A percentile compares a stretch with the other conserved stretches of the same genome.
Evolutionary conservation across 53 echinoderm and acorn worm species (phyloP).

Genomic region (Actinopyga echinites): DNA sequence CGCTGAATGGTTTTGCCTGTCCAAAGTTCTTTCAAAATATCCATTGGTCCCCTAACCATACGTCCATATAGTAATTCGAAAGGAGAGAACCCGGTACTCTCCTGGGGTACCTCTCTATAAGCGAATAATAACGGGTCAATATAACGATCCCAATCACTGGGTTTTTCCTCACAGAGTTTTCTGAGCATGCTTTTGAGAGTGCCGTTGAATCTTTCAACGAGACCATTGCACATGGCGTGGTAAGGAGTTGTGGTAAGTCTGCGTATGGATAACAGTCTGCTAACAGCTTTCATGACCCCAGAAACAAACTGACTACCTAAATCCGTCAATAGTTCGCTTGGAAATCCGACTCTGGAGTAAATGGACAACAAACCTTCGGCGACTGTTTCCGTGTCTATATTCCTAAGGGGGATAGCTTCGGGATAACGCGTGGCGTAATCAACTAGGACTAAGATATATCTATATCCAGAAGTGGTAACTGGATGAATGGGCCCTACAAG

Average conservation of each 20-base stretch:
- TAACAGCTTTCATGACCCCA: conserved; percentile 23
- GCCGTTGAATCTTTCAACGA: conserved; percentile 54
- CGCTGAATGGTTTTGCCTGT: not conserved
- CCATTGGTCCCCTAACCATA: conserved; percentile 40
- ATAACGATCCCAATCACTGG: conserved; percentile 35
- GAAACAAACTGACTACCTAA: conserved; percentile 30
- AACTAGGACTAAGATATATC: conserved; percentile 47
- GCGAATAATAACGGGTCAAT: conserved; percentile 15
- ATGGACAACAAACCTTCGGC: conserved; percentile 49
- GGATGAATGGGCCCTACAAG: conserved; percentile 60
- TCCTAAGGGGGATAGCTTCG: conserved; percentile 46
- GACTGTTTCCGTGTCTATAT: conserved; percentile 58
- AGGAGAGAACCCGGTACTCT: conserved; percentile 28
- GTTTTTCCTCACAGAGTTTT: conserved; percentile 22
- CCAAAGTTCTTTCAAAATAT: conserved; percentile 27
- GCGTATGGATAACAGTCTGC: conserved; percentile 29
- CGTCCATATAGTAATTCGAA: conserved; percentile 45
- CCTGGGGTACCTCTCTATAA: conserved; percentile 35
- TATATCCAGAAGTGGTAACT: conserved; percentile 18
- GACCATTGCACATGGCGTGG: conserved; percentile 31
- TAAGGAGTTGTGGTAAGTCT: conserved; percentile 37
- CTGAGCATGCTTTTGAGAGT: conserved; percentile 47
- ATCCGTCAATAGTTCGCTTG: conserved; percentile 35
- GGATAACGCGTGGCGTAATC: conserved; percentile 55
- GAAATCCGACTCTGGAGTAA: conserved; percentile 50